These are phyloP conservation scores for Charaxes varanes DNA, from an alignment of 1,140 invertebrate species.

Conservation along the genomic window DNA sequence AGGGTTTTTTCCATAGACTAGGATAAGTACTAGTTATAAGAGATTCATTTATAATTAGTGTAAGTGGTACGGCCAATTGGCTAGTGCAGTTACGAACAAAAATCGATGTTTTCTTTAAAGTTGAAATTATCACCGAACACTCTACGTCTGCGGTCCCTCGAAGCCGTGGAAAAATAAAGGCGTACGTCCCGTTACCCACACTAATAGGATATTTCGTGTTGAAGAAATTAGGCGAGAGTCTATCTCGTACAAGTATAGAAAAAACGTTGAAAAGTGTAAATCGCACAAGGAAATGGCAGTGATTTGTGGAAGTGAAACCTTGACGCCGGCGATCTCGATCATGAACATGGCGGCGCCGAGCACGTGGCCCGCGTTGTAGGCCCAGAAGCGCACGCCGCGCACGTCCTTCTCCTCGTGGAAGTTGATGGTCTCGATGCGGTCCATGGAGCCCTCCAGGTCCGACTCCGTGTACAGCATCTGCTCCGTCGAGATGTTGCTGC, in stretches of 20 bases:
- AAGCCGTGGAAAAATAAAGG: too few relatives aligned
- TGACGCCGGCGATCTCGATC: slow-evolving; percentile 99
- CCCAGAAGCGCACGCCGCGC: slow-evolving; percentile 97
- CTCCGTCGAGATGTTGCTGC: slow-evolving; percentile 95
- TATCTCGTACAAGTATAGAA: too few relatives aligned
- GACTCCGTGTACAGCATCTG: slow-evolving; percentile 98
- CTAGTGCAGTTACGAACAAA: slow-evolving; percentile 16
- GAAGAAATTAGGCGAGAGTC: too few relatives aligned
- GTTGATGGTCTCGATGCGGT: slow-evolving; percentile 98
- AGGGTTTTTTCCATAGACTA: slow-evolving; percentile 20
- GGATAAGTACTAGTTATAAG: slow-evolving; percentile 19
- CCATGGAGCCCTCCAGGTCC: slow-evolving; percentile 97
- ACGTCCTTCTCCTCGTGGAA: slow-evolving; percentile 99
- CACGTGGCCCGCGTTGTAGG: slow-evolving; percentile 99
- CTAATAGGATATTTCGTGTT: too few relatives aligned
- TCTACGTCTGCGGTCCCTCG: too few relatives aligned
- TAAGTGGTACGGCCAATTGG: slow-evolving; percentile 10
- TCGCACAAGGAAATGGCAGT: too few relatives aligned
- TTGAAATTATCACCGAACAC: too few relatives aligned
- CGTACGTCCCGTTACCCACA: too few relatives aligned
- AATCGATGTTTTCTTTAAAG: too few relatives aligned
- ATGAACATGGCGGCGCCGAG: slow-evolving; percentile 99
- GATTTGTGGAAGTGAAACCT: slow-evolving; percentile 77
- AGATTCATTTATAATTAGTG: slow-evolving; percentile 23
- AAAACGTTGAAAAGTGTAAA: too few relatives aligned